Base-by-base conservation (phyloP, 2,113 vertebrate species). In the Eulemur rufifrons region DNA sequence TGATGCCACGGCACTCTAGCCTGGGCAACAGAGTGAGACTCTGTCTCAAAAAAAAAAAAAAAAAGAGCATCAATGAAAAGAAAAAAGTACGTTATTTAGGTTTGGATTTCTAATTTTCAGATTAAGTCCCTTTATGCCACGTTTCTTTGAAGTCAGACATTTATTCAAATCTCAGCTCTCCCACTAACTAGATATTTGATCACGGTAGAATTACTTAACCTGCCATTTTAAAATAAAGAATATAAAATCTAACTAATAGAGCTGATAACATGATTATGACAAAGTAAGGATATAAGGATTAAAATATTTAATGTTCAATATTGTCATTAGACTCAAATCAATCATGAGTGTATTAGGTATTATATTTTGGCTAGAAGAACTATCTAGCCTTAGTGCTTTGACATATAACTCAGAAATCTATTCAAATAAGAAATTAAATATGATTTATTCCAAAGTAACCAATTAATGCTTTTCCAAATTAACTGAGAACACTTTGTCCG, bases 331-430 rank as follows among this genome's bases (percentile, higher is more conserved):
- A 71, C 34, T 86, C 42, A 39, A 92, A 83, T 39, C 50, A 76
- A 82, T 39, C 71, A 87, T 74, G 45, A 66, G 5, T 82, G 15
- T 78, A 74, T 80, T 8, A n/a, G 13, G 47, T 73, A 52, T 95
- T 89, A 56, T 77, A 83, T 81, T 94, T 27, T 88, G 66, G 32
- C 23, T 59, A 11, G 37, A 20, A 81, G 25, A 86, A 90, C 69
- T 93, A 42, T 45, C 69, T 88, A 91, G 39, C 7, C 52, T 74
- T 86, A 64, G 10, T 84, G 32, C 34, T 90, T 92, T 94, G 37
- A 95, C 90, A 74, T 81, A 42, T 78, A 97, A 88, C 81, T 91
- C 34, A 85, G 6, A n/a, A 91, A 78, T 32, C 59, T 50, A 81
- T 91, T 94, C 17, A 86, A 89, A 76, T 80, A 80, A 45, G 23